Conservation (phyloP, 2,113 vertebrate species). For the Clinocottus analis region DNA sequence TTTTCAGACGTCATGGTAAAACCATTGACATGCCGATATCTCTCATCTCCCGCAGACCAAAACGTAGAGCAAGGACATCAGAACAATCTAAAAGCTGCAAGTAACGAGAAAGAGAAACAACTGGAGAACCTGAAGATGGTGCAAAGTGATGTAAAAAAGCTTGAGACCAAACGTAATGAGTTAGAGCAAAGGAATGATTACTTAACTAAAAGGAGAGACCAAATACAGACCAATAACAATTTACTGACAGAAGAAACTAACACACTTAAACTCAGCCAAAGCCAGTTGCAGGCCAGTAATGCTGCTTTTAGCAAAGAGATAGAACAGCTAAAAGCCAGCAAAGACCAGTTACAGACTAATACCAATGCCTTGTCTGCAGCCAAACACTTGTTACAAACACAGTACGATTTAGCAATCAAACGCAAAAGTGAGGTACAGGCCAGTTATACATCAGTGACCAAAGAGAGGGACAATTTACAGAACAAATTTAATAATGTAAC, state of each 20-base stretch:
- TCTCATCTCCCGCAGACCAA: conserved; percentile 42
- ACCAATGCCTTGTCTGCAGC: conserved; percentile 1
- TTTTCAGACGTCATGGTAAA: neutral
- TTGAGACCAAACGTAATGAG: accelerated
- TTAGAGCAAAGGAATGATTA: accelerated
- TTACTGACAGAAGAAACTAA: neutral
- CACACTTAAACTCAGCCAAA: conserved; percentile 9
- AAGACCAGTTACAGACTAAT: conserved; percentile 3
- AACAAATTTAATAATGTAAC: conserved; percentile 62
- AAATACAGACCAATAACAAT: conserved; percentile 10
- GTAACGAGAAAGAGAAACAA: conserved; percentile 34
- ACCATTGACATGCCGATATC: neutral
- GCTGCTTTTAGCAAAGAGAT: conserved; percentile 19
- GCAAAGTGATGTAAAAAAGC: conserved; percentile 7
- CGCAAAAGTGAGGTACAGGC: conserved; percentile 29
- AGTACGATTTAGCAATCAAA: neutral
- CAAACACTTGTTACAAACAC: conserved; percentile 6
- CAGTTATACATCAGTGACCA: neutral
- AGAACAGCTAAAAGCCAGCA: conserved; percentile 20
- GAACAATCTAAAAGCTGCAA: conserved; percentile 18
- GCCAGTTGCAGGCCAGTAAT: conserved; percentile 34
- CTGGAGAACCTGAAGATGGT: conserved; percentile 6
- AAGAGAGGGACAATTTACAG: conserved; percentile 62
- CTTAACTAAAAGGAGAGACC: accelerated
- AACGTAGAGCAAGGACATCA: conserved; percentile 20